phyloP scores from a whole-genome alignment of 53 echinoderm and acorn worm genomes.

The Luidia sarsii region DNA sequence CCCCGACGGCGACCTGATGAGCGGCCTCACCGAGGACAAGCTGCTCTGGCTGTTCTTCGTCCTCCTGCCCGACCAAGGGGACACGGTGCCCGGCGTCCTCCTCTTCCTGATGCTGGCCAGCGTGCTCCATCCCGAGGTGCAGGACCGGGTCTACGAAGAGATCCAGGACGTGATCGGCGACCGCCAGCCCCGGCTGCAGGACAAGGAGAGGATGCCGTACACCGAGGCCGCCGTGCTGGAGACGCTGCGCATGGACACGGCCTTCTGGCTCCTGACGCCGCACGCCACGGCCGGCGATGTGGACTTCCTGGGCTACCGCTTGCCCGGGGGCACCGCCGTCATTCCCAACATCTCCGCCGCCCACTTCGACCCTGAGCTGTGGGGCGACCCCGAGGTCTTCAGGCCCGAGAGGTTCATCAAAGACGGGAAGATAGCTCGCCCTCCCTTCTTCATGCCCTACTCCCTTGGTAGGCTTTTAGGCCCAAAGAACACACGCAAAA shows the following conservation, averaged over 20 bases:
- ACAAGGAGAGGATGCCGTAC: slow-evolving; percentile 46
- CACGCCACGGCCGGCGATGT: slow-evolving; percentile 25
- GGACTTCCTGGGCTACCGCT: slow-evolving; percentile 27
- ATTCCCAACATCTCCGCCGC: too few species aligned
- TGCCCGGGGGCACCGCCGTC: slow-evolving; percentile 22
- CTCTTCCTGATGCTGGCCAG: slow-evolving; percentile 43
- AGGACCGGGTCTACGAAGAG: slow-evolving; percentile 33
- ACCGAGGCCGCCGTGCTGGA: slow-evolving; percentile 50
- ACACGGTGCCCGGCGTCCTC: not conserved
- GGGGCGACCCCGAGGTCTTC: slow-evolving; percentile 46
- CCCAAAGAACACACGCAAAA: too few species aligned
- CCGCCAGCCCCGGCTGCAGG: slow-evolving; percentile 25
- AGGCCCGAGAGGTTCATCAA: slow-evolving; percentile 44
- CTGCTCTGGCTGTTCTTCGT: slow-evolving; percentile 29
- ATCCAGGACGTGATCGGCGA: slow-evolving; percentile 46
- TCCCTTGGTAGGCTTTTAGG: slow-evolving; percentile 4
- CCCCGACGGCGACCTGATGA: slow-evolving; percentile 14
- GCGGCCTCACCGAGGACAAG: slow-evolving; percentile 41
- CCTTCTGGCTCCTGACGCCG: too few species aligned
- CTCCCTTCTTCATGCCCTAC: slow-evolving; percentile 23
- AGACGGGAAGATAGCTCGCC: not conserved
- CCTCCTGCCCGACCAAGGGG: slow-evolving; percentile 37
- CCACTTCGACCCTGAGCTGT: slow-evolving; percentile 36
- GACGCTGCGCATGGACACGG: slow-evolving; percentile 37
- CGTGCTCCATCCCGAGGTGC: slow-evolving; percentile 34